Evolutionary conservation across 2,888 invertebrate species (phyloP), one percentile per base, ranked within the genome.

Genomic region (Mermis nigrescens): DNA sequence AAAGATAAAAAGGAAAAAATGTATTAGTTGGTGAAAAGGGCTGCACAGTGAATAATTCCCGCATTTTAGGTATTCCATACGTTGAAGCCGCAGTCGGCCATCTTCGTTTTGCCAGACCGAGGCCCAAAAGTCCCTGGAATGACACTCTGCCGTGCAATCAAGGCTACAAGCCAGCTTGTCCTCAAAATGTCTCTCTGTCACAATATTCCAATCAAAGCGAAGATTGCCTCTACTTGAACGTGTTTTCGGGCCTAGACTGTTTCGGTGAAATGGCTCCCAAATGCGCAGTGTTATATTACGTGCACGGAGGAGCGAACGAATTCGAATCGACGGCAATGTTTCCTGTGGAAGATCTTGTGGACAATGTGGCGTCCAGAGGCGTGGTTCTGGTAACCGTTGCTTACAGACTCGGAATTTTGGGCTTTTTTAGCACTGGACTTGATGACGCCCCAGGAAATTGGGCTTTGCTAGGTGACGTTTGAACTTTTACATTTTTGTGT

Each of bases 271-370:
- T 38, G 19, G 7, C 38, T 19, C 38, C 38, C 12, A 38, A 38
- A 38, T 53, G 54, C 31, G 58, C 60, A 31, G 58, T 62, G 1
- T 1, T 62, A 2, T 62, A 29, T 26, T 62, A 62, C 53, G 48
- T 61, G 3, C 59, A 61, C 59, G 61, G 61, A 1, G 61, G 61
- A 1, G 62, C 46, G 1, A 55, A 45, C 28, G 38, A 45, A 31
- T 61, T 46, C 32, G 62, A 59, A 38, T 46, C 62, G n/a, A 46
- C 59, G 2, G 24, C 24, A 1, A 61, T 62, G 60, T 62, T 60
- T 26, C 60, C 60, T 1, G 24, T 24, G 1, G 58, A 60, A 1
- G 31, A n/a, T 22, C 51, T 62, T 1, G 51, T 58, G 27, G 61
- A 62, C 19, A 57, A 62, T 57, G 55, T 62, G 46, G 62, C 57